phyloP scores from a whole-genome alignment of 1,140 invertebrate genomes.

The Ostrea edulis region DNA sequence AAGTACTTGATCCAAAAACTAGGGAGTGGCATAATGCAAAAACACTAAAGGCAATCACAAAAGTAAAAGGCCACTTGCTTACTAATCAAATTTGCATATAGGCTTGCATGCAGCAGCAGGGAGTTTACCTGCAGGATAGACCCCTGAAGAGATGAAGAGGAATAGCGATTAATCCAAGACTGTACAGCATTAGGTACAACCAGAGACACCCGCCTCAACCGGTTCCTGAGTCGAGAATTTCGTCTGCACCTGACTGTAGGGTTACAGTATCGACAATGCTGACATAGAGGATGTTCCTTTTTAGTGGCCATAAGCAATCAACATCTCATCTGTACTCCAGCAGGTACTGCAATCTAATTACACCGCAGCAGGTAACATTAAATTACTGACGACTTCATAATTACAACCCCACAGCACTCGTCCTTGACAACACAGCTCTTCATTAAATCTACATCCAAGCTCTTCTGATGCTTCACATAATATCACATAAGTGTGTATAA shows the following conservation, averaged over 20 bases:
- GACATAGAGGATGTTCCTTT: background rate
- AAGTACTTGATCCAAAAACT: too few relatives aligned
- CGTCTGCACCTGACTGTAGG: background rate
- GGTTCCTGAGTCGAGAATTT: background rate
- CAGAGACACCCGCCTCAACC: background rate
- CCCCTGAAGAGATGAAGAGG: background rate
- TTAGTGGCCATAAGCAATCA: background rate
- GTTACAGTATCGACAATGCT: constrained; percentile 11
- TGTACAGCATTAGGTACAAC: background rate
- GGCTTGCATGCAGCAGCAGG: background rate
- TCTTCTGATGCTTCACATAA: too few relatives aligned
- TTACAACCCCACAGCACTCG: too few relatives aligned
- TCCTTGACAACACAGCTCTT: too few relatives aligned
- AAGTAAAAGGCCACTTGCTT: background rate
- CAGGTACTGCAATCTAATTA: too few relatives aligned
- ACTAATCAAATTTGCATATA: background rate
- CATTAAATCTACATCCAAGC: too few relatives aligned
- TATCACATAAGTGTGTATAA: too few relatives aligned
- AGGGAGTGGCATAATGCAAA: background rate
- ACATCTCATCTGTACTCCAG: background rate
- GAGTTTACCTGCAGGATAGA: background rate
- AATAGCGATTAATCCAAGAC: background rate
- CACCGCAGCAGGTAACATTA: too few relatives aligned
- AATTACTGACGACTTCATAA: too few relatives aligned
- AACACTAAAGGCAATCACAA: background rate